Conservation (phyloP, 2,797 vertebrate genomes). For the Pantherophis vulpinus region DNA sequence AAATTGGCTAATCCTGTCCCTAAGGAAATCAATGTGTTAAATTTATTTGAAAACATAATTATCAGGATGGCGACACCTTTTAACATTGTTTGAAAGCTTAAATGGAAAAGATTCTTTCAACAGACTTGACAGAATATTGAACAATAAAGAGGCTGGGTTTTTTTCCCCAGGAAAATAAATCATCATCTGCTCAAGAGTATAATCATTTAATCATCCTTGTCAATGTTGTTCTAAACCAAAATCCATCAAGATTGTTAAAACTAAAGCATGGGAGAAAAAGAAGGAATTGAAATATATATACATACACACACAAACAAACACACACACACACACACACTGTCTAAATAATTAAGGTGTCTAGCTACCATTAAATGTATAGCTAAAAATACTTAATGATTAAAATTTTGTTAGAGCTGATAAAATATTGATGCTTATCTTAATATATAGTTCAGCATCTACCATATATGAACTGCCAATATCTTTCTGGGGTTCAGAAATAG, state of each 20-base stretch:
- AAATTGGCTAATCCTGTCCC: constrained; percentile 25
- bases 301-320: too few relatives aligned
- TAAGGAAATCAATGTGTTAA: constrained; percentile 37
- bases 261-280: not conserved
- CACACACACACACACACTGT: not conserved
- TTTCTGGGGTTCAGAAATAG: not conserved
- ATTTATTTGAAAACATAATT: constrained; percentile 52
- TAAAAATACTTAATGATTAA: not conserved
- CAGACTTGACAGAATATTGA: constrained; percentile 26
- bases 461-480: not conserved
- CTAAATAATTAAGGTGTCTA: not conserved
- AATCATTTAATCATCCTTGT: constrained; percentile 33
- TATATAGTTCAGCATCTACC: not conserved
- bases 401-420: not conserved
- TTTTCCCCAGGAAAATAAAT: constrained; percentile 10
- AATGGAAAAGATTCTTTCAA: constrained; percentile 21
- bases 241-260: constrained; percentile 12
- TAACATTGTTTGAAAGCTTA: constrained; percentile 38
- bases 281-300: not conserved
- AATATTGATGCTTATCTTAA: not conserved
- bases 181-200: not conserved
- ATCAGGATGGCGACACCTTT: constrained; percentile 35
- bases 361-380: not conserved
- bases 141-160: constrained; percentile 2
- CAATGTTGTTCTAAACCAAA: constrained; percentile 26